Conservation (phyloP, 2,888 invertebrate species). For the Polylopha cassiicola region DNA sequence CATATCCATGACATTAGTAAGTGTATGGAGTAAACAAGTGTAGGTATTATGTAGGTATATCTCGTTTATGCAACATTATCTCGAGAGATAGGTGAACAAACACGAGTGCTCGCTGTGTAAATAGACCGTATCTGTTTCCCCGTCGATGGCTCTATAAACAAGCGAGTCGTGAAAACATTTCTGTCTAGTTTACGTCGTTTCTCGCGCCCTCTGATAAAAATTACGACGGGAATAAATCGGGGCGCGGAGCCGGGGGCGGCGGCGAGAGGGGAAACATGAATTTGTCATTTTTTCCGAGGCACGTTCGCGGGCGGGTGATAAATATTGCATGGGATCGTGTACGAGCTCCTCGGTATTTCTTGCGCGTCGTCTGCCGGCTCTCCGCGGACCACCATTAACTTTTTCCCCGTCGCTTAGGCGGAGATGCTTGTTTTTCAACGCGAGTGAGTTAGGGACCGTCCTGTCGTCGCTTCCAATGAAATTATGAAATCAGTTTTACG, state of each 20-base stretch:
- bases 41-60: slow-evolving; percentile 37
- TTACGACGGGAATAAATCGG: slow-evolving; percentile 70
- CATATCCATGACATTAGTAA: slow-evolving; percentile 42
- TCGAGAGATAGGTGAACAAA: slow-evolving; percentile 63
- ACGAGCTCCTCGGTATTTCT: slow-evolving; percentile 56
- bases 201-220: slow-evolving; percentile 69
- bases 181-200: slow-evolving; percentile 64
- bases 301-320: slow-evolving; percentile 71
- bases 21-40: slow-evolving; percentile 49
- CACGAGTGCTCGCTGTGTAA: slow-evolving; percentile 55
- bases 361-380: slow-evolving; percentile 32
- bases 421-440: slow-evolving; percentile 62
- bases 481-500: slow-evolving; percentile 71
- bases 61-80: slow-evolving; percentile 68
- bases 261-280: slow-evolving; percentile 61
- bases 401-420: slow-evolving; percentile 53
- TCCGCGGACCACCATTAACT: slow-evolving; percentile 51
- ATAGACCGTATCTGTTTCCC: slow-evolving; percentile 69
- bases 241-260: slow-evolving; percentile 39
- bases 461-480: slow-evolving; percentile 66
- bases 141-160: slow-evolving; percentile 73
- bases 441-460: slow-evolving; percentile 57
- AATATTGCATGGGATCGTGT: slow-evolving; percentile 65
- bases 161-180: slow-evolving; percentile 71
- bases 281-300: slow-evolving; percentile 76